Evolutionary conservation across 1,140 invertebrate species (phyloP).

Genomic region (Oryzaephilus surinamensis): DNA sequence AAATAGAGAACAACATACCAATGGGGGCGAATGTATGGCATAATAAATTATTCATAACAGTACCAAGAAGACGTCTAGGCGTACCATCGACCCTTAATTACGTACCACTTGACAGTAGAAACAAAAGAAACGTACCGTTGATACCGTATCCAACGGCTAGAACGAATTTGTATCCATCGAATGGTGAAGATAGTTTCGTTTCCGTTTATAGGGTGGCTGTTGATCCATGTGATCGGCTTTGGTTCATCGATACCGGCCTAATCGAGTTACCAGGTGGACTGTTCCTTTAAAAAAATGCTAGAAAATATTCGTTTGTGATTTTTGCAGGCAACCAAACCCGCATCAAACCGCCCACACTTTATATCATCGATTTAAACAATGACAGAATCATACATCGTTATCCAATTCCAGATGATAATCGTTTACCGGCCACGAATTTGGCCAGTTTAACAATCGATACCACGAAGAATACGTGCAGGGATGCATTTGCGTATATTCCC

Average conservation of each 20-base stretch:
- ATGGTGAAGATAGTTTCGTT: constrained; percentile 28
- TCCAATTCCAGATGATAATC: constrained; percentile 34
- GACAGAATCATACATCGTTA: constrained; percentile 38
- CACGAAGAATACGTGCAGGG: constrained; percentile 41
- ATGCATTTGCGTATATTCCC: constrained; percentile 60
- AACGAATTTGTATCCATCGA: constrained; percentile 43
- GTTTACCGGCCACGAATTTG: constrained; percentile 37
- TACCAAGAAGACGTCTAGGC: constrained; percentile 52
- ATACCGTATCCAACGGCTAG: constrained; percentile 52
- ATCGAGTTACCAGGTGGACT: constrained; percentile 41
- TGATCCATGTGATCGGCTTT: constrained; percentile 57
- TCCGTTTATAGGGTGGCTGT: constrained; percentile 56
- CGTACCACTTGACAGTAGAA: constrained; percentile 38
- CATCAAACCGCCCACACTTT: constrained; percentile 48
- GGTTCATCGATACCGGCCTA: constrained; percentile 62
- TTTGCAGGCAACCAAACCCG: constrained; percentile 45
- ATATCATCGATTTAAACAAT: constrained; percentile 54
- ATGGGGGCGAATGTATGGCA: constrained; percentile 55
- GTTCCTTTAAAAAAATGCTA: neutral
- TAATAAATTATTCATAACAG: constrained; percentile 59
- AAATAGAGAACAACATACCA: constrained; percentile 62
- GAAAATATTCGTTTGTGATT: constrained; percentile 16
- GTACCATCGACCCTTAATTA: constrained; percentile 61
- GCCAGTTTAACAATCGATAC: constrained; percentile 57
- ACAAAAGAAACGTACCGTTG: constrained; percentile 35